These are phyloP conservation scores for Battus philenor DNA, from an alignment of 1,140 invertebrate genomes.

Conservation along the genomic window DNA sequence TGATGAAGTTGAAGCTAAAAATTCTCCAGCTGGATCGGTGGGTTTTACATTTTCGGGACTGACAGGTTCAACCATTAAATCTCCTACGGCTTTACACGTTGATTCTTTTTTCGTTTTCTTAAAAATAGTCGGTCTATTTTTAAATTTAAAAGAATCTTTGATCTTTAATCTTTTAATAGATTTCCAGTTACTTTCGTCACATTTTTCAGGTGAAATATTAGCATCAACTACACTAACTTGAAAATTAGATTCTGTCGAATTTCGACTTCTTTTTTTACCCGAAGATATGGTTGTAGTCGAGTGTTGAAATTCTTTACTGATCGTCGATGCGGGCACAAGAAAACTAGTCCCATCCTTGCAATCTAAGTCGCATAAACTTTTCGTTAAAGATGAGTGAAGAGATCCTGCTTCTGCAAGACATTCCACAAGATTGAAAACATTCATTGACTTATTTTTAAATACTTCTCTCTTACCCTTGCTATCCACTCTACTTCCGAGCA, in stretches of 20 bases:
- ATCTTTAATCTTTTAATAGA: slow-evolving; percentile 74
- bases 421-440: slow-evolving; percentile 67
- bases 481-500: slow-evolving; percentile 37
- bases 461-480: slow-evolving; percentile 66
- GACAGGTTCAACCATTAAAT: slow-evolving; percentile 58
- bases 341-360: slow-evolving; percentile 54
- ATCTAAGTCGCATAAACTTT: slow-evolving; percentile 66
- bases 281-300: slow-evolving; percentile 65
- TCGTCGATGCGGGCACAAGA: slow-evolving; percentile 46
- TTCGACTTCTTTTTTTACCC: slow-evolving; percentile 69
- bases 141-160: slow-evolving; percentile 74
- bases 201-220: slow-evolving; percentile 59
- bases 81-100: slow-evolving; percentile 49
- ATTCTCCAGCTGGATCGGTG: slow-evolving; percentile 62
- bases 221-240: slow-evolving; percentile 56
- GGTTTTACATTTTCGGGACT: slow-evolving; percentile 60
- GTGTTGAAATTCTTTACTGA: slow-evolving; percentile 56
- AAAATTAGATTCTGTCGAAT: slow-evolving; percentile 71
- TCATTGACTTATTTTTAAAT: slow-evolving; percentile 70
- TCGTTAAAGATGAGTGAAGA: slow-evolving; percentile 64
- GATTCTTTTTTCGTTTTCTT: slow-evolving; percentile 68
- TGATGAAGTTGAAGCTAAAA: slow-evolving; percentile 64
- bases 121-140: slow-evolving; percentile 68
- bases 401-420: slow-evolving; percentile 62
- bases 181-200: slow-evolving; percentile 70